Evolutionary conservation across 2,888 invertebrate genomes (phyloP).

Genomic region (Lycia hirtaria): DNA sequence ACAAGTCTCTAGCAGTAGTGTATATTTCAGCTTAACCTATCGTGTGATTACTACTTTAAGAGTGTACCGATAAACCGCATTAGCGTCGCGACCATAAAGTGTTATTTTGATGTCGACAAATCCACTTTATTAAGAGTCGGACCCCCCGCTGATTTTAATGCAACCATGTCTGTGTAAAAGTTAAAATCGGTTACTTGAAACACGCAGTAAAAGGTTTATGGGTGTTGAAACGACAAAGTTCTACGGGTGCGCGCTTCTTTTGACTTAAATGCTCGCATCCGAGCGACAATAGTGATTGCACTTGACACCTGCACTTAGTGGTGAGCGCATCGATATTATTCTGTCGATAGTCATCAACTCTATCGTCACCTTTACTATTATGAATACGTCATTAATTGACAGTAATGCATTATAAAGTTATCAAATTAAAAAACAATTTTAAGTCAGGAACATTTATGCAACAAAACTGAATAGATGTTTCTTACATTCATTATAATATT

Average conservation of each 20-base stretch:
- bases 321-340: constrained; percentile 47
- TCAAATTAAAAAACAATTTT: not conserved
- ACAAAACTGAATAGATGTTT: no score
- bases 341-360: constrained; percentile 26
- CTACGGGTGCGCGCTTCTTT: constrained; percentile 70
- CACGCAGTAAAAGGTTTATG: constrained; percentile 61
- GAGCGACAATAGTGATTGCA: constrained; percentile 74
- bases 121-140: constrained; percentile 79
- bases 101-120: constrained; percentile 83
- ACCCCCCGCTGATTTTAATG: constrained; percentile 72
- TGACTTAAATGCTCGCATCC: constrained; percentile 80
- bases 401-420: not conserved
- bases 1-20: constrained; percentile 43
- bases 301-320: constrained; percentile 78
- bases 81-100: constrained; percentile 76
- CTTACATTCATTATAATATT: no score
- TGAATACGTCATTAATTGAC: not conserved
- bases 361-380: not conserved
- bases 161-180: constrained; percentile 69
- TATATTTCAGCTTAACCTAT: constrained; percentile 53
- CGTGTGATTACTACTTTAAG: constrained; percentile 57
- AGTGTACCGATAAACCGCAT: constrained; percentile 70
- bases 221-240: constrained; percentile 71
- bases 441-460: not conserved
- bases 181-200: constrained; percentile 49